These are phyloP conservation scores for Amiota minor DNA, from an alignment of 2,888 invertebrate species.

Conservation along the genomic window DNA sequence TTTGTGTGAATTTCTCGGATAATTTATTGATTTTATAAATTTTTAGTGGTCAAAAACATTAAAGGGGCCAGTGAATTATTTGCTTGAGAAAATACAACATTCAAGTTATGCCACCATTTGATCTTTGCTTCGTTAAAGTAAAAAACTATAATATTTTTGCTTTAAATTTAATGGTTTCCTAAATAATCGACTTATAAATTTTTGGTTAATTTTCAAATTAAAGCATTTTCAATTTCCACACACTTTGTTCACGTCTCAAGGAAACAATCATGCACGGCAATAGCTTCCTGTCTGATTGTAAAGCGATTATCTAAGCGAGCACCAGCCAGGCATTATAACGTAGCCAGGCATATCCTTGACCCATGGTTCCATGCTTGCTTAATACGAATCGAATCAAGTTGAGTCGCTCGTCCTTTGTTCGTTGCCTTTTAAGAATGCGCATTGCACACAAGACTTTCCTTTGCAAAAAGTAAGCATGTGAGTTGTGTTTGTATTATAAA, in stretches of 20 bases:
- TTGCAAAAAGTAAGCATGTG: conserved; percentile 47
- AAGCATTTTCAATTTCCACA: too few species aligned
- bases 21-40: conserved; percentile 24
- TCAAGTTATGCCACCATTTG: conserved; percentile 7
- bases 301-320: conserved; percentile 54
- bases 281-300: conserved; percentile 63
- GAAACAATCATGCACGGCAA: conserved; percentile 64
- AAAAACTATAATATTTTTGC: conserved; percentile 1
- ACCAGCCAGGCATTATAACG: not conserved
- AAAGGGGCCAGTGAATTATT: conserved; percentile 24
- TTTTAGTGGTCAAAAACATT: not conserved
- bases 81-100: not conserved
- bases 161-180: not conserved
- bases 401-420: not conserved
- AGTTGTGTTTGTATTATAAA: conserved; percentile 11
- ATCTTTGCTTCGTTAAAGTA: not conserved
- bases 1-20: not conserved
- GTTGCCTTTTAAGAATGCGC: not conserved
- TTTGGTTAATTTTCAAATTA: not conserved
- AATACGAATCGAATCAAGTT: not conserved
- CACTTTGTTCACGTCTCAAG: conserved; percentile 55
- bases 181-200: not conserved
- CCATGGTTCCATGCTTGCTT: not conserved
- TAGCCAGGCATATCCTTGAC: conserved; percentile 2
- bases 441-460: conserved; percentile 27